Evolutionary conservation across 2,888 invertebrate species (phyloP).

Genomic region (Cheilosia impressa): DNA sequence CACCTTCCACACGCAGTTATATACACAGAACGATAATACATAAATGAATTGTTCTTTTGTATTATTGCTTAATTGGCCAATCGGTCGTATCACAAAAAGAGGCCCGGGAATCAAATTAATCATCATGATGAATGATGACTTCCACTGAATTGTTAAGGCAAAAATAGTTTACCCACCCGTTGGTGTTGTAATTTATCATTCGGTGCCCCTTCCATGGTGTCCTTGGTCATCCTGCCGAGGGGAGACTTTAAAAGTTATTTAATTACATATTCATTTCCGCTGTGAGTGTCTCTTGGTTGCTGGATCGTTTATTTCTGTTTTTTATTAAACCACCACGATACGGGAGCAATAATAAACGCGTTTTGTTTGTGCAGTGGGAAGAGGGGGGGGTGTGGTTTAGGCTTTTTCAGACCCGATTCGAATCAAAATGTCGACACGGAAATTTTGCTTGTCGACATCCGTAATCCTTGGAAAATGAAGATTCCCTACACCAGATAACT

Average conservation of each 20-base stretch:
- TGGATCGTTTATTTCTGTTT: slow-evolving; percentile 41
- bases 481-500: neutral
- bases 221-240: slow-evolving; percentile 39
- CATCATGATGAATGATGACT: slow-evolving; percentile 74
- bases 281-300: slow-evolving; percentile 24
- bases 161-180: slow-evolving; percentile 41
- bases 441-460: slow-evolving; percentile 29
- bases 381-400: neutral
- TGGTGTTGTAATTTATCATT: slow-evolving; percentile 71
- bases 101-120: slow-evolving; percentile 66
- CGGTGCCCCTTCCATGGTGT: slow-evolving; percentile 24
- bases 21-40: slow-evolving; percentile 11
- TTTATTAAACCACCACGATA: neutral
- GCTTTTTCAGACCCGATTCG: slow-evolving; percentile 29
- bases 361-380: neutral
- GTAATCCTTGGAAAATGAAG: slow-evolving; percentile 36
- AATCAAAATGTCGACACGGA: slow-evolving; percentile 49
- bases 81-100: slow-evolving; percentile 57
- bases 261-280: slow-evolving; percentile 71
- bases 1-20: slow-evolving; percentile 14
- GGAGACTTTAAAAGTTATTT: slow-evolving; percentile 67
- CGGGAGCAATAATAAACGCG: slow-evolving; percentile 26
- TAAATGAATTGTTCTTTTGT: slow-evolving; percentile 69
- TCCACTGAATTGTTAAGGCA: slow-evolving; percentile 57
- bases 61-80: slow-evolving; percentile 72